These are phyloP conservation scores for Choloepus hoffmanni DNA, from an alignment of 2,113 vertebrate genomes.

Conservation along the genomic window DNA sequence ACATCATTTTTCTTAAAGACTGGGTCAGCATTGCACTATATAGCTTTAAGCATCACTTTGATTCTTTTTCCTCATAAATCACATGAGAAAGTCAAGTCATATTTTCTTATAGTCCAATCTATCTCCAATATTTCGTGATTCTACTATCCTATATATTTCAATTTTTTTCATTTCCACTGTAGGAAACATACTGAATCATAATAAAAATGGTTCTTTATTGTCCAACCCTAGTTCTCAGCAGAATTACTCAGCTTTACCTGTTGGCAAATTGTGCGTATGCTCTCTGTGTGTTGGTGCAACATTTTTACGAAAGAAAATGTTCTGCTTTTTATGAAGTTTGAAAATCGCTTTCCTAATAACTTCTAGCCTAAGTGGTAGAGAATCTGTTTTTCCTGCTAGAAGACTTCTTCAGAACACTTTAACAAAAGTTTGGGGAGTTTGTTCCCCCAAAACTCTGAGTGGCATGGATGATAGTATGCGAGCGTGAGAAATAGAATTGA, in stretches of 20 bases:
- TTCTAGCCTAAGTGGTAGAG: neutral
- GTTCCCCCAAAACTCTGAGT: neutral
- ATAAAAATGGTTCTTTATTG: neutral
- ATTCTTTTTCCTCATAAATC: neutral
- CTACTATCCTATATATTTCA: neutral
- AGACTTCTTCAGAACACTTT: neutral
- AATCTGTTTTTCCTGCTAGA: neutral
- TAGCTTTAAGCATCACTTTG: neutral
- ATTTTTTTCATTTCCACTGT: neutral
- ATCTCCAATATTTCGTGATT: neutral
- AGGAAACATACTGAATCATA: neutral
- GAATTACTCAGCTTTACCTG: neutral
- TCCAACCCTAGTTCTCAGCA: neutral
- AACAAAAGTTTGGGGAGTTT: neutral
- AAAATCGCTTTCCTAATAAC: neutral
- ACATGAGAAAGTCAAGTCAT: neutral
- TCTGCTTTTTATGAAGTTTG: neutral
- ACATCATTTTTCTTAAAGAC: neutral
- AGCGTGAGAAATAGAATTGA: neutral
- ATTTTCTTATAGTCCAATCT: neutral
- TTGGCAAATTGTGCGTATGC: neutral
- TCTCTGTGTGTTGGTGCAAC: neutral
- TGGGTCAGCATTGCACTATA: neutral
- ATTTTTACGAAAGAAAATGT: neutral
- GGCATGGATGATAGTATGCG: neutral